Base-by-base conservation (phyloP, 2,113 vertebrate genomes). In the Artemisiospiza belli region DNA sequence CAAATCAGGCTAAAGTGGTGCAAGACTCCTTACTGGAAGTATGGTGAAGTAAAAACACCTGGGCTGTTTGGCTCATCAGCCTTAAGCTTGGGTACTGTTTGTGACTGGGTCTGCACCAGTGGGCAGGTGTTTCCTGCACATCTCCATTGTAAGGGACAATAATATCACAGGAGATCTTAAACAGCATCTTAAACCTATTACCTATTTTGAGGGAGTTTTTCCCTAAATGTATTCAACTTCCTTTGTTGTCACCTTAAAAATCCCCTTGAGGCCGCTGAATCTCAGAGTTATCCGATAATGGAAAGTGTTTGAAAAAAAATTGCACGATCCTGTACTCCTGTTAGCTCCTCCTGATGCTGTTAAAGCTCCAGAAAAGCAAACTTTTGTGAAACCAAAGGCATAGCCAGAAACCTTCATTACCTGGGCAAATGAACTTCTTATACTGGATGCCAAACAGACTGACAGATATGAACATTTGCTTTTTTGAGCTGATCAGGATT, bases 121-220 rank as follows among this genome's bases (percentile, higher is more conserved):
- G 43, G 59, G 33, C 31, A 1, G 0, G 15, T 43, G 47, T 59
- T 11, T 55, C n/a, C 28, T 59, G 66, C 20, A 23, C 0, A 0
- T 84, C 64, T 51, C 41, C 14, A 31, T 15, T 1, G 0, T 18
- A 70, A 62, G 12, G 67, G 43, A 74, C 35, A 35, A 33, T n/a
- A 59, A 67, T 74, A 23, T 31, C 24, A 4, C 20, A 64, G 20
- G 25, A 63, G 28, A 66, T 85, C 52, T 78, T 83, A 55, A 83
- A n/a, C 10, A 55, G 49, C 59, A 66, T 67, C 70, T 80, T 63
- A 59, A 86, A 52, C 37, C 39, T 43, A 5, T 31, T 49, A 44
- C 37, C 25, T 81, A 47, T 11, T 88, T 58, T 27, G 1, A 44
- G 28, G 28, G 28, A 55, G 2, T 9, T 69, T 83, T 70, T 74